phyloP scores from a whole-genome alignment of 2,797 vertebrate genomes.

The Valencia hispanica region DNA sequence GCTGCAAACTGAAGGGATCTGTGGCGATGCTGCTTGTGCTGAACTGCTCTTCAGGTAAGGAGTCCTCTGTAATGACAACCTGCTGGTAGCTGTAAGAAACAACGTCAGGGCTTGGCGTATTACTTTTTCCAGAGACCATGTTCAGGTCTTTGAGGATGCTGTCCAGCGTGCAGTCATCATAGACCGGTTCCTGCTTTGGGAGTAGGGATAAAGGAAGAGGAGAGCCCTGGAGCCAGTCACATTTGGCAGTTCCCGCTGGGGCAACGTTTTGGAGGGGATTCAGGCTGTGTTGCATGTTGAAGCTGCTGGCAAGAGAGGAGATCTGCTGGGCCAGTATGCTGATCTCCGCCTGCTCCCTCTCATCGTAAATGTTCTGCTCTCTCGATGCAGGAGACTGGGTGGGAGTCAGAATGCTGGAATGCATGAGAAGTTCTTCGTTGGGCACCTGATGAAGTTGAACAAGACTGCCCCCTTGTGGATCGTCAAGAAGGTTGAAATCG shows the following conservation, averaged over 20 bases:
- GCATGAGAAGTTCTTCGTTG: conserved; percentile 26
- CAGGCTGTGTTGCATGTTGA: conserved; percentile 64
- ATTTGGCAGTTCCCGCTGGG: neutral
- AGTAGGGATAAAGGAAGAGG: conserved; percentile 5
- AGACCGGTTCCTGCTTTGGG: conserved; percentile 39
- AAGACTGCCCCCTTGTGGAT: conserved; percentile 59
- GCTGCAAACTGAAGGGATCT: conserved; percentile 57
- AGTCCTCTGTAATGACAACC: conserved; percentile 31
- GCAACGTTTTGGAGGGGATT: neutral
- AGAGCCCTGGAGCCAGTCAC: conserved; percentile 42
- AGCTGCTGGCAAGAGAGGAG: conserved; percentile 84
- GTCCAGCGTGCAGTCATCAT: conserved; percentile 70
- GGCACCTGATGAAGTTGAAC: conserved; percentile 46
- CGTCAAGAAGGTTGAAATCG: conserved; percentile 50
- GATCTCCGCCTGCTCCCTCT: conserved; percentile 78
- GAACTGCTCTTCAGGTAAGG: conserved; percentile 44
- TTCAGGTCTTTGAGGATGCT: conserved; percentile 75
- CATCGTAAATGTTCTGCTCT: conserved; percentile 54
- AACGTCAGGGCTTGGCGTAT: neutral
- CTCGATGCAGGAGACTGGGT: conserved; percentile 47
- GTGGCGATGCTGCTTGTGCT: conserved; percentile 1
- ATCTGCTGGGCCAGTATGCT: conserved; percentile 85
- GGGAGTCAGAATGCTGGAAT: conserved; percentile 49
- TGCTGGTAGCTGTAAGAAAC: conserved; percentile 28
- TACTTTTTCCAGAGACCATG: conserved; percentile 30